Conservation (phyloP, 2,888 invertebrate genomes). For the Lissonota sp. region DNA sequence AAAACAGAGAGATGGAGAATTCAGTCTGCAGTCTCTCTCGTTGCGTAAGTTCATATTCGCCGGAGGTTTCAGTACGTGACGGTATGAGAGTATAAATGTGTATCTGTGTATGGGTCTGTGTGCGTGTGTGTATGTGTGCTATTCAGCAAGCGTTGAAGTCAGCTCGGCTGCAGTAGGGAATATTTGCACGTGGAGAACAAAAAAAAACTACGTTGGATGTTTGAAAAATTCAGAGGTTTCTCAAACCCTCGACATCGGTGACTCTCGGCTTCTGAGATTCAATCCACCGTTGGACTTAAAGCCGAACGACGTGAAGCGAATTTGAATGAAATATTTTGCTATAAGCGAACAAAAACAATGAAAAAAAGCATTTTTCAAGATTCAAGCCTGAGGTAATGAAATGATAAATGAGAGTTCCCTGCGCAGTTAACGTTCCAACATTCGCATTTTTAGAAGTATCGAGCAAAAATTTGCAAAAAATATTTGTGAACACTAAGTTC, state of each 20-base stretch:
- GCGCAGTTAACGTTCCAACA: too few relatives aligned
- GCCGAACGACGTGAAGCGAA: constrained; percentile 55
- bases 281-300: constrained; percentile 55
- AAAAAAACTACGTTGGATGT: constrained; percentile 67
- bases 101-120: too few relatives aligned
- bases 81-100: constrained; percentile 16
- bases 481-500: too few relatives aligned
- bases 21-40: constrained; percentile 28
- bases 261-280: constrained; percentile 33
- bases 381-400: background rate
- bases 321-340: constrained; percentile 18
- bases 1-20: constrained; percentile 40
- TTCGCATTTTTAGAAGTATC: too few relatives aligned
- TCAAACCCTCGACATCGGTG: constrained; percentile 52
- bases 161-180: constrained; percentile 59
- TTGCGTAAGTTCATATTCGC: constrained; percentile 52
- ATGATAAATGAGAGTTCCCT: background rate
- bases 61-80: constrained; percentile 30
- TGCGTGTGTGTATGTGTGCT: constrained; percentile 26
- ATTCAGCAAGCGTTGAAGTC: constrained; percentile 58
- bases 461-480: too few relatives aligned
- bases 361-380: background rate
- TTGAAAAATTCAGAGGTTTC: constrained; percentile 74
- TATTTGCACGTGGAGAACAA: constrained; percentile 72
- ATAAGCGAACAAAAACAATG: background rate